Conservation (phyloP, 1,140 invertebrate species). For the Euborellia annulipes region DNA sequence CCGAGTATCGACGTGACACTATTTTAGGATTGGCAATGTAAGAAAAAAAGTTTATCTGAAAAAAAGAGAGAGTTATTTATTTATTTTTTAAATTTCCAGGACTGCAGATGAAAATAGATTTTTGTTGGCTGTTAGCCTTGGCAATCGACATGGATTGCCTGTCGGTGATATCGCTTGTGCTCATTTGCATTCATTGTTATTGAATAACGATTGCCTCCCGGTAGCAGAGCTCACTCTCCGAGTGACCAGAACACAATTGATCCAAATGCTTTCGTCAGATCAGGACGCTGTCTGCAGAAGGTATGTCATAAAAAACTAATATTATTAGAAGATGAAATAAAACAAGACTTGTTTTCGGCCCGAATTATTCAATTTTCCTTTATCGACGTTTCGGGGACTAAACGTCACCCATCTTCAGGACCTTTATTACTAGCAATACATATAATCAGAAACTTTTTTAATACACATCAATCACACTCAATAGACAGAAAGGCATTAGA, state of each 20-base stretch:
- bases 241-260: constrained; percentile 9
- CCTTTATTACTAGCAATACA: neutral
- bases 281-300: constrained; percentile 11
- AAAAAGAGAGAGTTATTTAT: neutral
- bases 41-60: constrained; percentile 13
- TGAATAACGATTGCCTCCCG: neutral
- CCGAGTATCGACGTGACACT: constrained; percentile 31
- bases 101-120: constrained; percentile 15
- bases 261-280: constrained; percentile 8
- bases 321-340: neutral
- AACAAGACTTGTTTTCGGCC: no score
- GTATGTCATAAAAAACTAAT: no score
- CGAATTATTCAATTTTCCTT: neutral
- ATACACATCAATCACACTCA: neutral
- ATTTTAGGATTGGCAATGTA: constrained; percentile 35
- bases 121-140: constrained; percentile 13
- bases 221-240: constrained; percentile 9
- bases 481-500: no score
- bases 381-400: neutral
- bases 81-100: constrained; percentile 7
- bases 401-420: neutral
- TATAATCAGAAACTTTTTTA: neutral
- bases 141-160: constrained; percentile 11
- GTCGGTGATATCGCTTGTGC: constrained; percentile 10
- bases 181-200: constrained; percentile 13